A percentile compares a stretch with the other conserved stretches of the same genome.
These are phyloP conservation scores for Galeopsomyia nigrocyanea DNA, from an alignment of 2,888 invertebrate genomes.

Conservation along the genomic window DNA sequence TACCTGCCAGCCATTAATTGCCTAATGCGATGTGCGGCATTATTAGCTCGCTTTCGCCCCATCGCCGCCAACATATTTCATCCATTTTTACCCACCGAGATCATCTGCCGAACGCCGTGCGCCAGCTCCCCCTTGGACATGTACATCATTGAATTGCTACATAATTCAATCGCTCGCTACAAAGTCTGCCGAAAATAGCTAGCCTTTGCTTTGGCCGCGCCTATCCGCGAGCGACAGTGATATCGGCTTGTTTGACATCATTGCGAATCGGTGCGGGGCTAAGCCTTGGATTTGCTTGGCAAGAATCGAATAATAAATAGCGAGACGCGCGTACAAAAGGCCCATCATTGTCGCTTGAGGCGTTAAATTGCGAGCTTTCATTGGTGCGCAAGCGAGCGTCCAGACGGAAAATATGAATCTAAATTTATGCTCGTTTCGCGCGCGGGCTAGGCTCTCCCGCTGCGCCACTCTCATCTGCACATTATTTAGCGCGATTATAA, in stretches of 20 bases:
- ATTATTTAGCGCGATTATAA: slow-evolving; percentile 40
- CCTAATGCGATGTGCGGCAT: slow-evolving; percentile 49
- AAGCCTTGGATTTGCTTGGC: not conserved
- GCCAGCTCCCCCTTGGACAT: no score
- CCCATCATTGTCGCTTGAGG: slow-evolving; percentile 28
- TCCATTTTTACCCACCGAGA: no score
- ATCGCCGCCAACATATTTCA: no score
- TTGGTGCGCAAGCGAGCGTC: slow-evolving; percentile 15
- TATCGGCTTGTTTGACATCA: not conserved
- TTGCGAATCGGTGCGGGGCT: not conserved
- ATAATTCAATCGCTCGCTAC: no score
- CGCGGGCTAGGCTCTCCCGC: no score
- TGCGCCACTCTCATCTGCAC: not conserved
- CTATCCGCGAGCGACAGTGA: no score
- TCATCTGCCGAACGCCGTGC: no score
- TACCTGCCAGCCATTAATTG: slow-evolving; percentile 44
- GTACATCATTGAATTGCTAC: no score
- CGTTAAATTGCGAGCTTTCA: slow-evolving; percentile 34
- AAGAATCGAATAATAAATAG: not conserved
- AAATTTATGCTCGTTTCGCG: no score
- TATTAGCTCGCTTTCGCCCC: slow-evolving; percentile 49
- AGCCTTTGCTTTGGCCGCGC: no score
- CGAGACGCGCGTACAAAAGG: no score
- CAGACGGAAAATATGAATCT: slow-evolving; percentile 57
- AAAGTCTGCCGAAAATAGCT: no score